Conservation (phyloP, 2,888 invertebrate genomes). For the Nemurella pictetii region DNA sequence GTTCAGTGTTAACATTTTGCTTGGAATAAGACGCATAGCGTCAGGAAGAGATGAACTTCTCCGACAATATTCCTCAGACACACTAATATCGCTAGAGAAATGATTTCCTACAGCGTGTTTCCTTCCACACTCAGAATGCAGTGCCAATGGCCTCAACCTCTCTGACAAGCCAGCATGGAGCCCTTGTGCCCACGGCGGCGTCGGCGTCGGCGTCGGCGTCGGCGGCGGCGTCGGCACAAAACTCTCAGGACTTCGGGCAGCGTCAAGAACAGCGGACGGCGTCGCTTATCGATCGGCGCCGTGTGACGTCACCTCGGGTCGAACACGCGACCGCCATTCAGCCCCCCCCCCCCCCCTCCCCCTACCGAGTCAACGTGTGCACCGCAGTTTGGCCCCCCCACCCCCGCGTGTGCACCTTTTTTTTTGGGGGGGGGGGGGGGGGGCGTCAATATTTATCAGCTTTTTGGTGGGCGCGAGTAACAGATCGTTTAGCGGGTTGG, state of each 20-base stretch:
- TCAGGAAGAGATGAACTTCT: no score
- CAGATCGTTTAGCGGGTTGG: background rate
- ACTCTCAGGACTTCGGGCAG: no score
- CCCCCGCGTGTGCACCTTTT: background rate
- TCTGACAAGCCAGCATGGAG: no score
- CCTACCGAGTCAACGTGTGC: background rate
- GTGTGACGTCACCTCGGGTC: background rate
- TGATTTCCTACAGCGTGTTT: no score
- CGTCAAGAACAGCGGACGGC: no score
- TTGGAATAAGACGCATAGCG: no score
- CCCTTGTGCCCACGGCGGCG: background rate
- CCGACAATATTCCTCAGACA: no score
- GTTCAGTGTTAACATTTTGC: no score
- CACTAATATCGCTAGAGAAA: no score
- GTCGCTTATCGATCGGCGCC: slow-evolving; percentile 7
- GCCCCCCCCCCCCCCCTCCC: background rate
- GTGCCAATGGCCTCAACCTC: no score
- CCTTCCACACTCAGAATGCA: no score
- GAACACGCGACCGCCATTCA: slow-evolving; percentile 19
- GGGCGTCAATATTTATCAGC: background rate
- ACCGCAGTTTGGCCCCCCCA: background rate
- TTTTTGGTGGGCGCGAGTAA: background rate
- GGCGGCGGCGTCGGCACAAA: background rate
- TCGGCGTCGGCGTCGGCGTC: background rate
- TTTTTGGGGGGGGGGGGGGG: no score